Conservation (phyloP, 2,113 vertebrate genomes). For the Meleagris gallopavo region DNA sequence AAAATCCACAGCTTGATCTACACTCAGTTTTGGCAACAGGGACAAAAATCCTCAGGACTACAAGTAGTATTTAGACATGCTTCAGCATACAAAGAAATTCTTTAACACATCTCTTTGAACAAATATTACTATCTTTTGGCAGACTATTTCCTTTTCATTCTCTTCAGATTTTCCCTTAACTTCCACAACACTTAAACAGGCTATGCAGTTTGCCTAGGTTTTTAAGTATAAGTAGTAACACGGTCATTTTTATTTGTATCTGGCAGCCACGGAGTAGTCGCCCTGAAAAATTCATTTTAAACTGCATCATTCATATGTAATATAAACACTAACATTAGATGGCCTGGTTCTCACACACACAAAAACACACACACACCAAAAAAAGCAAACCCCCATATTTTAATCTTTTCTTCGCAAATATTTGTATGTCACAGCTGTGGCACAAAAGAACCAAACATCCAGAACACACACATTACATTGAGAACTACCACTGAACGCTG, state of each 20-base stretch:
- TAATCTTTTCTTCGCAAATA: not conserved
- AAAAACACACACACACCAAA: not conserved
- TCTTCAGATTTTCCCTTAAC: slow-evolving; percentile 33
- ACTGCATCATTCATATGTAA: not conserved
- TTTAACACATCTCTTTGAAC: slow-evolving; percentile 27
- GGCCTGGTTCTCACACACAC: not conserved
- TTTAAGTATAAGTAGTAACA: not conserved
- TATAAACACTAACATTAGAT: not conserved
- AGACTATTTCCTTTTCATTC: not conserved
- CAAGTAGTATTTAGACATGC: not conserved
- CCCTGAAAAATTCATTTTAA: not conserved
- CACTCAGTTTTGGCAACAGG: not conserved
- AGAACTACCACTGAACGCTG: not conserved
- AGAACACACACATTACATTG: fast-evolving
- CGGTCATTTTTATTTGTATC: not conserved
- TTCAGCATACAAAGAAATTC: slow-evolving; percentile 11
- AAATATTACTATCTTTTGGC: slow-evolving; percentile 16
- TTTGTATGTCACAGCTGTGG: fast-evolving
- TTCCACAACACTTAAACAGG: not conserved
- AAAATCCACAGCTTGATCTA: not conserved
- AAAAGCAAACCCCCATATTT: not conserved
- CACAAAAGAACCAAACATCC: not conserved
- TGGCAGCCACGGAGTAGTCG: not conserved
- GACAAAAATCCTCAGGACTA: not conserved
- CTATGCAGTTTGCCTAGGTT: not conserved